Base-by-base conservation (phyloP, 2,888 invertebrate species). In the Horisme vitalbata region DNA sequence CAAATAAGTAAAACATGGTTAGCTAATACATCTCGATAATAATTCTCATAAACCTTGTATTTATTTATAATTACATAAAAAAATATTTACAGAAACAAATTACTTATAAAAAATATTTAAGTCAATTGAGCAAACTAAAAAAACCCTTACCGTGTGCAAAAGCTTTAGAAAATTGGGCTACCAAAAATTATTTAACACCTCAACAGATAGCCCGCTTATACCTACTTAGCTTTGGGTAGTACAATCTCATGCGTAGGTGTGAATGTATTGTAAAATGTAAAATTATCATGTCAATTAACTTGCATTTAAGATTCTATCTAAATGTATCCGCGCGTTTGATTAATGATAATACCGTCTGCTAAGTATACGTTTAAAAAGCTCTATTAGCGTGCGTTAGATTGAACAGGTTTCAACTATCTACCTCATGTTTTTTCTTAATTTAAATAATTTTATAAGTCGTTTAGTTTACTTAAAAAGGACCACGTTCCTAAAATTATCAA, bases 191-290 rank as follows among this genome's bases (percentile, higher is more conserved):
- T 27, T 18, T 24, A 43, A 23, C 24, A 18, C 12, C 13, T 31
- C 5, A 43, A 12, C 23, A 11, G 3, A 11, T 6, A 11, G 26
- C 4, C 6, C 10, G 26, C 6, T 7, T 9, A 13, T 38, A 23
- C 9, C 18, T 24, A 46, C 20, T 36, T 30, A 20, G 23, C 37
- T 27, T 49, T 46, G 24, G 38, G 7, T 43, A n/a, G n/a, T n/a
- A n/a, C n/a, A n/a, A 15, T 33, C 31, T 26, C 24, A 43, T 27
- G 61, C 57, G 69, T 69, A 67, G 71, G 71, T 59, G 68, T 63
- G 59, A 59, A 59, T 65, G 65, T 70, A 68, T 66, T 65, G 59
- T 64, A 64, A 68, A 69, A 65, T 61, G 58, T 57, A 45, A 37
- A 67, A 55, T 55, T 62, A 61, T 57, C 58, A 54, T 53, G 61